Conservation (phyloP, 2,113 vertebrate species). For the Fregata magnificens region DNA sequence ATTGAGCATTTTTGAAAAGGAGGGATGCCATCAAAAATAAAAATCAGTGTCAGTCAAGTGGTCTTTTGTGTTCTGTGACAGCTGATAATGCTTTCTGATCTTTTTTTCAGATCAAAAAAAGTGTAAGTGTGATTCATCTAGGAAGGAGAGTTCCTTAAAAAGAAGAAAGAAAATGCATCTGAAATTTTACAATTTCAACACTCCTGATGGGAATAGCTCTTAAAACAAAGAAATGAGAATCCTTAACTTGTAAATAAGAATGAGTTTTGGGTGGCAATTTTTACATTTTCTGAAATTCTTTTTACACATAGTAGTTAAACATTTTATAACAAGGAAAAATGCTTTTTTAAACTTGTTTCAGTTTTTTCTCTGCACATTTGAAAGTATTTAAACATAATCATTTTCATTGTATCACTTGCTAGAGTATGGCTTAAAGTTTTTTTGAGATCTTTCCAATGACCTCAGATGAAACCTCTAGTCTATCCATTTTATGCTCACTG, state of each 20-base stretch:
- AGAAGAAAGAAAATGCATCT: not conserved
- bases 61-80: not conserved
- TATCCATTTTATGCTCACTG: not conserved
- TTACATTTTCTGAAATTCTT: not conserved
- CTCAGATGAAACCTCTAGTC: not conserved
- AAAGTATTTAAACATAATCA: not conserved
- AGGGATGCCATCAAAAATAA: not conserved
- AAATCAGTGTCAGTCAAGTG: not conserved
- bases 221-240: not conserved
- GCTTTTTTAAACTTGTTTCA: not conserved
- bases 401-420: not conserved
- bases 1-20: not conserved
- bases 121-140: not conserved
- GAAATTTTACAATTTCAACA: not conserved
- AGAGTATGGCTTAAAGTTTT: not conserved
- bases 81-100: not conserved
- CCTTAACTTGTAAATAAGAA: not conserved
- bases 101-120: not conserved
- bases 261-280: not conserved
- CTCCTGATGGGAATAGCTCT: not conserved
- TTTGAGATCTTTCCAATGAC: not conserved
- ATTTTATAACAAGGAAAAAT: not conserved
- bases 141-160: not conserved
- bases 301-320: not conserved
- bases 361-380: not conserved